Percentiles rank a stretch among this genome's conserved stretches.
These are phyloP conservation scores for Mactra quadrangularis DNA, from an alignment of 1,140 invertebrate genomes.

Conservation along the genomic window DNA sequence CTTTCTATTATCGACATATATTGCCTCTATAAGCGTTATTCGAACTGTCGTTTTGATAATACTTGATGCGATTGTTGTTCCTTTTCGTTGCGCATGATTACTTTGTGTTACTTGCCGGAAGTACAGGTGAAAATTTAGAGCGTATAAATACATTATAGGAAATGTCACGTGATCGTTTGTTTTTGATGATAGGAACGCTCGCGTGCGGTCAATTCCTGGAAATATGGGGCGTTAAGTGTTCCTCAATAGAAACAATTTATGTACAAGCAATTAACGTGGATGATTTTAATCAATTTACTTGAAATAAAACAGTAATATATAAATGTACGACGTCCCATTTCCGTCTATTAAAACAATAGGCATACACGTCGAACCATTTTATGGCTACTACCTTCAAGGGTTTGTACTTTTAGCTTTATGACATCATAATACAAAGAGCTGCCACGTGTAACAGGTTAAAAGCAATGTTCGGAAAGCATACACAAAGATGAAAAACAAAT, in stretches of 20 bases:
- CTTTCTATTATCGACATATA: slow-evolving; percentile 41
- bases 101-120: slow-evolving; percentile 36
- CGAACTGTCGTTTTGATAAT: slow-evolving; percentile 48
- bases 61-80: slow-evolving; percentile 40
- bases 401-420: too few relatives aligned
- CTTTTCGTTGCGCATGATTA: slow-evolving; percentile 50
- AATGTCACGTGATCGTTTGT: slow-evolving; percentile 25
- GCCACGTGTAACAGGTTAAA: too few relatives aligned
- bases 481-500: too few relatives aligned
- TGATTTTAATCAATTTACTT: slow-evolving; percentile 42
- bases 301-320: slow-evolving; percentile 42
- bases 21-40: slow-evolving; percentile 14
- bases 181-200: slow-evolving; percentile 40
- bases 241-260: background rate
- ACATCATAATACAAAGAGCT: too few relatives aligned
- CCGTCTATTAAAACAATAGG: too few relatives aligned
- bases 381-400: too few relatives aligned
- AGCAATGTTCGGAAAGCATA: too few relatives aligned
- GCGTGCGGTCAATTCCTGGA: slow-evolving; percentile 26
- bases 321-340: background rate
- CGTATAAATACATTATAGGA: slow-evolving; percentile 57
- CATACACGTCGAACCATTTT: too few relatives aligned
- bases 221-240: slow-evolving; percentile 23
- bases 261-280: background rate
- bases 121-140: slow-evolving; percentile 45